Conservation (phyloP, 1,140 invertebrate genomes). For the Hermatobates lingyangjiaoensis region DNA sequence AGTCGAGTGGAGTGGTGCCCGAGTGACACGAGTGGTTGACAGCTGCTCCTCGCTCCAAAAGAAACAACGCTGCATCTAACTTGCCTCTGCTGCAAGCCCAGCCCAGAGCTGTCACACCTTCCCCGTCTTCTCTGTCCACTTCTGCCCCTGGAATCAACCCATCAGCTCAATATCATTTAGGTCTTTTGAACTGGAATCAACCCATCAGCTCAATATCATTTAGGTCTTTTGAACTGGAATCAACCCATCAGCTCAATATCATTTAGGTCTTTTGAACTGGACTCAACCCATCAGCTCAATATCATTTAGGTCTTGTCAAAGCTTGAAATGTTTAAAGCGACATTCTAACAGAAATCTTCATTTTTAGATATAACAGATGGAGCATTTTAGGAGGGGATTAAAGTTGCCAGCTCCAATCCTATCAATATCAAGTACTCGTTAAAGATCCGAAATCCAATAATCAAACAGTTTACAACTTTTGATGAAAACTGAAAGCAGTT, state of each 20-base stretch:
- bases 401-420: too few relatives aligned
- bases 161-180: constrained; percentile 9
- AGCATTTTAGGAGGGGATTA: too few relatives aligned
- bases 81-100: constrained; percentile 82
- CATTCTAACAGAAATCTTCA: neutral
- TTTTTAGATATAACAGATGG: too few relatives aligned
- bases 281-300: constrained; percentile 10
- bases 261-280: too few relatives aligned
- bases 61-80: constrained; percentile 48
- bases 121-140: constrained; percentile 56
- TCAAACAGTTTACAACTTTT: too few relatives aligned
- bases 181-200: constrained; percentile 28
- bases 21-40: constrained; percentile 63
- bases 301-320: too few relatives aligned
- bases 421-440: too few relatives aligned
- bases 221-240: too few relatives aligned
- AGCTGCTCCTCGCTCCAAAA: constrained; percentile 66
- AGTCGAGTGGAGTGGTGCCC: constrained; percentile 72
- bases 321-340: neutral
- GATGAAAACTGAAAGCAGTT: too few relatives aligned
- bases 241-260: constrained; percentile 8
- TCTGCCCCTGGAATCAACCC: constrained; percentile 38
- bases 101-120: constrained; percentile 72
- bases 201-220: constrained; percentile 9
- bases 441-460: too few relatives aligned